Evolutionary conservation across 1,140 invertebrate genomes (phyloP), one percentile per base, ranked within the genome.

Genomic region (Calliphora vicina): DNA sequence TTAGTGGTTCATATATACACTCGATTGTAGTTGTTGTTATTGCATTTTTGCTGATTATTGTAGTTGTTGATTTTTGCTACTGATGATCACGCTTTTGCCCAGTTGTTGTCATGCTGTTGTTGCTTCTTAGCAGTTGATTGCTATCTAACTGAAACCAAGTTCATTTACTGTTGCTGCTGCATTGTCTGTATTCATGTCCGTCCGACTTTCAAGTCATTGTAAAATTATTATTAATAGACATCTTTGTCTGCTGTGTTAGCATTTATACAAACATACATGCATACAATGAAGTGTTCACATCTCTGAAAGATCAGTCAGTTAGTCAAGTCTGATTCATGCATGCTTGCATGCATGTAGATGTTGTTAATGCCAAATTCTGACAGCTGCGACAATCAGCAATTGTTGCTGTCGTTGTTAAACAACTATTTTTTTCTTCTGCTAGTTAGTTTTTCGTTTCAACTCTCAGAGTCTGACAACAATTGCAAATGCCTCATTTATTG

Each of bases 341-440:
- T 57, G 23, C 23, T 0, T 80, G 76, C 76, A 43, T 23, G 20
- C 10, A 45, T 81, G 82, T 26, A 57, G 82, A 26, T 81, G 84
- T 25, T 83, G 86, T 35, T 84, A 84, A 25, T 82, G 85, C 85
- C 57, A 61, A 50, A 61, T 81, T 81, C 57, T 81, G 45, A 81
- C 45, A 61, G 45, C 57, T 81, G 57, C 87, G 87, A 88, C 88
- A 88, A 86, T 85, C 87, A 84, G 87, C 87, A 88, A 88, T 88
- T 88, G 87, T 88, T 88, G 87, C 87, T 88, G 87, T 88, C 87
- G 87, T 88, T 88, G 87, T 88, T 88, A 85, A 87, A 87, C 88
- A 88, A 88, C 86, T 87, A n/a, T n/a, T n/a, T n/a, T 87, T 88
- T 88, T 86, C 86, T 88, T 88, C 88, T 85, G 87, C 86, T 88